Percentiles rank a stretch among this genome's conserved stretches.
Conservation (phyloP, 2,113 vertebrate species). For the Fulmarus glacialis region DNA sequence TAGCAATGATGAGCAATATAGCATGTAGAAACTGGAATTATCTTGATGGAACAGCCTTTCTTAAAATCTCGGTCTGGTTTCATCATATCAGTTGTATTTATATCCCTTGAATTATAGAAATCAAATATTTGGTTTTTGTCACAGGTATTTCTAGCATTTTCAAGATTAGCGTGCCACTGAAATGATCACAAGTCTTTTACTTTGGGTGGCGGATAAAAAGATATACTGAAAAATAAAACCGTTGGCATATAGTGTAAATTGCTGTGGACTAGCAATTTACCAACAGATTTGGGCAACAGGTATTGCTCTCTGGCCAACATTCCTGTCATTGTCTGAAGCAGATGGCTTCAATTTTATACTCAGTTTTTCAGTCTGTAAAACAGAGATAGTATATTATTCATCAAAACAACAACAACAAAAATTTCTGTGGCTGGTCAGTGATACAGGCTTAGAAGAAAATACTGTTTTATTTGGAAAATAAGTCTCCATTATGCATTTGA, state of each 20-base stretch:
- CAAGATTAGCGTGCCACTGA: background rate
- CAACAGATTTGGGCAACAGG: constrained; percentile 29
- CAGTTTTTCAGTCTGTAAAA: constrained; percentile 16
- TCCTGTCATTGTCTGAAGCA: constrained; percentile 12
- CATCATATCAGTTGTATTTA: background rate
- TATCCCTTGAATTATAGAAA: background rate
- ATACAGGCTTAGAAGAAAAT: background rate
- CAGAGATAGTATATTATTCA: background rate
- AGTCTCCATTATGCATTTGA: background rate
- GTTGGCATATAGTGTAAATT: background rate
- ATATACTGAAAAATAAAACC: background rate
- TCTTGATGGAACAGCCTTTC: background rate
- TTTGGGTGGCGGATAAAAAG: background rate
- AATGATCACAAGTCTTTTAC: background rate
- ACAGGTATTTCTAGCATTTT: background rate
- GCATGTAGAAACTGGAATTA: background rate
- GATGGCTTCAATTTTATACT: constrained; percentile 14
- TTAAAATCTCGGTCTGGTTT: background rate
- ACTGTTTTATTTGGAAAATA: background rate
- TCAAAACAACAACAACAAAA: background rate
- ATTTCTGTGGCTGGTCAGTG: background rate
- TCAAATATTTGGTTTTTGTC: background rate
- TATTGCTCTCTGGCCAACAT: background rate
- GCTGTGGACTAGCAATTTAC: background rate
- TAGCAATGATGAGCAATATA: background rate